Percentiles rank a stretch among this genome's conserved stretches.
Conservation (phyloP, 2,113 vertebrate species). For the Microcebus griseorufus region DNA sequence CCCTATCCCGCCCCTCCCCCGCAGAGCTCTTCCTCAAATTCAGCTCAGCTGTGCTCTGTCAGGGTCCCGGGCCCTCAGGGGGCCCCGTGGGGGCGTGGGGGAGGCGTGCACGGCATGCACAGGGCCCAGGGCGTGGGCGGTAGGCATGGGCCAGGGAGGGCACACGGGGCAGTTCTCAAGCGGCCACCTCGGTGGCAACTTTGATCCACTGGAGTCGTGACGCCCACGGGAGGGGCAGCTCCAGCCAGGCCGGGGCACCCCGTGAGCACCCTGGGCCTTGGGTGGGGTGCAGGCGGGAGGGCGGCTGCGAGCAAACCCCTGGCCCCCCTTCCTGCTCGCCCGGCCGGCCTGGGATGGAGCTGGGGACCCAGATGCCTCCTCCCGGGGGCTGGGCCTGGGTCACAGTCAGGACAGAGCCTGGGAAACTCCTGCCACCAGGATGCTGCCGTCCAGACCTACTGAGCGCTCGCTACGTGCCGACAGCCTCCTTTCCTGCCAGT, state of each 20-base stretch:
- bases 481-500: background rate
- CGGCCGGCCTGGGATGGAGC: background rate
- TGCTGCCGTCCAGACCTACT: background rate
- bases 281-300: background rate
- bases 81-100: background rate
- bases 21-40: background rate
- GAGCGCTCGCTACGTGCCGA: accelerated
- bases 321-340: background rate
- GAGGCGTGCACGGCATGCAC: background rate
- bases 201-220: background rate
- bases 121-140: background rate
- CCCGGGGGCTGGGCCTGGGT: background rate
- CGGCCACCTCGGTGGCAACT: background rate
- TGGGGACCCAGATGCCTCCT: background rate
- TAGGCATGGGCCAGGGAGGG: background rate
- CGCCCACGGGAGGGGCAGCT: background rate
- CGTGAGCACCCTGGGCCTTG: no score
- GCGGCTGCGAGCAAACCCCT: background rate
- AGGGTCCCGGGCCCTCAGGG: background rate
- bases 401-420: background rate
- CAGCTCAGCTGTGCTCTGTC: background rate
- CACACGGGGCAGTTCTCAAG: background rate
- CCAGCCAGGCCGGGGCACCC: background rate
- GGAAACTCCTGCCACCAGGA: background rate
- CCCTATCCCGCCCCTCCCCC: background rate